These are phyloP conservation scores for Dendronephthya gigantea DNA, from an alignment of 64 coral and sea anemone species.

Conservation along the genomic window DNA sequence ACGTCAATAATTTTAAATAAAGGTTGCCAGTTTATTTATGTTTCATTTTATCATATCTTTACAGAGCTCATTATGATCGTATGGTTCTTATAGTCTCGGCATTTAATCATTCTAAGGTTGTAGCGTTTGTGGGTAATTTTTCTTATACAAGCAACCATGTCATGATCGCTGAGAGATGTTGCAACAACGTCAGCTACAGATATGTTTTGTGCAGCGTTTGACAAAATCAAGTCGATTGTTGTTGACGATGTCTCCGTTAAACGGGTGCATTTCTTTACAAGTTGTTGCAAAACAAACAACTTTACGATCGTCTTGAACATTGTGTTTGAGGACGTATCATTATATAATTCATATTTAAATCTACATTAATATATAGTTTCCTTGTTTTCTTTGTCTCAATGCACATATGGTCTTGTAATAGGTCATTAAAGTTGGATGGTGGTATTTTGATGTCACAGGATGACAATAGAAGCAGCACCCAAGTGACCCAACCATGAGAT, in stretches of 20 bases:
- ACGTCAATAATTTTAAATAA: neutral
- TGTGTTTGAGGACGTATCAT: neutral
- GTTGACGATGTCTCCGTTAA: neutral
- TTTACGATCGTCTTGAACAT: neutral
- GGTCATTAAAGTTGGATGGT: no score
- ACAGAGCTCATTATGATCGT: neutral
- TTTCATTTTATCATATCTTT: neutral
- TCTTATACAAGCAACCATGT: conserved; percentile 2
- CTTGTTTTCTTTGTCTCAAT: no score
- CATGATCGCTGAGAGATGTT: neutral
- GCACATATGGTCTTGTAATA: no score
- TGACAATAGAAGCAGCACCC: no score
- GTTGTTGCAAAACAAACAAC: neutral
- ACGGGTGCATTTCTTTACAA: neutral
- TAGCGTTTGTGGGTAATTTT: neutral
- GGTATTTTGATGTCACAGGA: no score
- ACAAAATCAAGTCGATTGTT: neutral
- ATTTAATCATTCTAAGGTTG: neutral
- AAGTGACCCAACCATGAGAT: no score
- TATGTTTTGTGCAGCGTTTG: neutral
- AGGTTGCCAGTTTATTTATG: neutral
- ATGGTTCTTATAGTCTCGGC: conserved; percentile 11
- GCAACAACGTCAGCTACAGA: neutral
- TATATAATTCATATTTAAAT: neutral
- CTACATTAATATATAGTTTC: no score